These are phyloP conservation scores for Hydrozoanthus tunicans DNA, from an alignment of 64 coral and sea anemone species.

Conservation along the genomic window DNA sequence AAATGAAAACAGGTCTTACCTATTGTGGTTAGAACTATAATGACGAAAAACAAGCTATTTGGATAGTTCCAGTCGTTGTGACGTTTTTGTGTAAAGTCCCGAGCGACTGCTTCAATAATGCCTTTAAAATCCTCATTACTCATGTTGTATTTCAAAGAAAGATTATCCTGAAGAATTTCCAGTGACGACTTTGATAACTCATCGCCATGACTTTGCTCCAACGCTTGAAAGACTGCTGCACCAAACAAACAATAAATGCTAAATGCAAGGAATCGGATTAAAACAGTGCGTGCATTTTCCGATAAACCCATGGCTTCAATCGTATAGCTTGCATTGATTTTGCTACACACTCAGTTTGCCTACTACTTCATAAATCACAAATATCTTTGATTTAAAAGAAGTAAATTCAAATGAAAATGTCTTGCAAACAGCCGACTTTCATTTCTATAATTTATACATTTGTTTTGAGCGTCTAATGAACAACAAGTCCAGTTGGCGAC, in stretches of 20 bases:
- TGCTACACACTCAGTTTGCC: no score
- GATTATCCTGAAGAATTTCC: not conserved
- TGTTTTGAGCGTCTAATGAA: not conserved
- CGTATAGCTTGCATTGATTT: no score
- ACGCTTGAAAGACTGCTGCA: slow-evolving; percentile 26
- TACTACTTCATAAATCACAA: no score
- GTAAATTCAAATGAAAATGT: no score
- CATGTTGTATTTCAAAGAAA: slow-evolving; percentile 21
- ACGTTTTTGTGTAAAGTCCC: not conserved
- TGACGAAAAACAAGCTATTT: slow-evolving; percentile 43
- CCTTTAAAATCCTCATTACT: slow-evolving; percentile 5
- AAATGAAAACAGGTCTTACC: not conserved
- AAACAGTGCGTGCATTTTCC: not conserved
- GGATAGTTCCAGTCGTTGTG: slow-evolving; percentile 30
- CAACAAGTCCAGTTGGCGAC: not conserved
- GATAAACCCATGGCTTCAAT: not conserved
- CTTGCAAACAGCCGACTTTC: not conserved
- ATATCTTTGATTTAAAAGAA: no score
- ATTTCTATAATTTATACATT: not conserved
- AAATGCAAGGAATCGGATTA: slow-evolving; percentile 29
- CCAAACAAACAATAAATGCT: slow-evolving; percentile 34
- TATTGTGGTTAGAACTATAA: slow-evolving; percentile 38
- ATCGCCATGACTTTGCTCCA: not conserved
- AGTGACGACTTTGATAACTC: not conserved
- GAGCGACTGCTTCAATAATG: not conserved